phyloP scores from a whole-genome alignment of 53 echinoderm and acorn worm genomes.

The Apostichopus leukothele region DNA sequence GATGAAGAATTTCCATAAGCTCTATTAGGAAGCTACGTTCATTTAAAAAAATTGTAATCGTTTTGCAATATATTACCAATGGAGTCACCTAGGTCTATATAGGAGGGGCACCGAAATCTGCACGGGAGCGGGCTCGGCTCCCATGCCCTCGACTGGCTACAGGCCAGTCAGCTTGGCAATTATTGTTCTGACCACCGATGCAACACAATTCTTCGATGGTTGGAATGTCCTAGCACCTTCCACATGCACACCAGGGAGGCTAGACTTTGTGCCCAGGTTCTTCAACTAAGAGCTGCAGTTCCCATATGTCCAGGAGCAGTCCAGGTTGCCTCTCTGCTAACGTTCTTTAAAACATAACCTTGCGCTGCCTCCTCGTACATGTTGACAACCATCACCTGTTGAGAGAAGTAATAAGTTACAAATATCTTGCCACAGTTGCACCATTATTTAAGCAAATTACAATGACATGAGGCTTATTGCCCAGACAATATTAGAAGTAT shows the following conservation, averaged over 20 bases:
- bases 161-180: background rate
- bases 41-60: no score
- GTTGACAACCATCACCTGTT: conserved; percentile 14
- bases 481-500: no score
- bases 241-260: background rate
- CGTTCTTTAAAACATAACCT: background rate
- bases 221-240: background rate
- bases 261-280: background rate
- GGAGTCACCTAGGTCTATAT: no score
- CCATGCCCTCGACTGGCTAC: background rate
- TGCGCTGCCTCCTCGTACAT: conserved; percentile 9
- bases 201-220: background rate
- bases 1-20: no score
- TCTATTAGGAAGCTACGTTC: no score
- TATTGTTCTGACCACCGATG: background rate
- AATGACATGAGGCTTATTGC: no score
- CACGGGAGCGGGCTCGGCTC: no score
- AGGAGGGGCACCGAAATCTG: no score
- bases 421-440: no score
- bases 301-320: background rate
- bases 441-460: no score
- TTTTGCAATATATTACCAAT: no score
- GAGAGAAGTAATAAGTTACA: background rate
- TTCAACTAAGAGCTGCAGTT: background rate
- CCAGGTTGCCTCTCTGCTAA: conserved; percentile 5